Evolutionary conservation across 2,113 vertebrate species (phyloP), one percentile per base, ranked within the genome.

Genomic region (Corythornis madagascariensis): DNA sequence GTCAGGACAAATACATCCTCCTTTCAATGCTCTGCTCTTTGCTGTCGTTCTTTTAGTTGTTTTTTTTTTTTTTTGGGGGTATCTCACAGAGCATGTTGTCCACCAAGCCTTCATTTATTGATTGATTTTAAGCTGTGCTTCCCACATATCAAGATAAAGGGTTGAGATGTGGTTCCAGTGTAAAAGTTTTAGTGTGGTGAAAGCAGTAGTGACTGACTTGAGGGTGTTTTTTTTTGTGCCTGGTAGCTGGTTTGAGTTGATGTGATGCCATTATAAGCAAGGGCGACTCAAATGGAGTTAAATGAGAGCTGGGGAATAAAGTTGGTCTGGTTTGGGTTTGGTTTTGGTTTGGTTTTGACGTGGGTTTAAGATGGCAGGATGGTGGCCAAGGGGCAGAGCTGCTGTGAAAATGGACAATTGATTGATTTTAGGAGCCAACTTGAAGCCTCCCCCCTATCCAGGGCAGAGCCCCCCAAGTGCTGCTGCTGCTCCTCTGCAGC

Each of bases 1-100:
- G 63, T 76, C 92, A 82, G 96, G 90, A 93, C 91, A 86, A 89
- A 91, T 53, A 80, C 89, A 79, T 82, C n/a, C 50, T 90, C 64
- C 72, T 92, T 70, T 88, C 95, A 95, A 88, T 88, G 85, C 85
- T 6, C 53, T 90, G 72, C 66, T 92, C 93, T 96, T 94, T 47
- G n/a, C 24, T 48, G 47, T 38, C 10, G 38, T 38, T 38, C 38
- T 38, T 38, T 38, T 10, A 13, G 59, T 86, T 22, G 26, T 55
- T 17, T 95, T 94, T 91, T 88, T 24, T 64, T 47, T 47, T 20
- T 20, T 20, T 9, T 18, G 18, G 45, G 75, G 74, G 14, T 63
- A 15, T 92, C 94, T 87, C 47, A 77, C 79, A 89, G 73, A 84
- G 75, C 79, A 63, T 90, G 12, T 50, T 50, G 48, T 50, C 48